phyloP scores from a whole-genome alignment of 2,888 invertebrate species.

The Cepaea hortensis region DNA sequence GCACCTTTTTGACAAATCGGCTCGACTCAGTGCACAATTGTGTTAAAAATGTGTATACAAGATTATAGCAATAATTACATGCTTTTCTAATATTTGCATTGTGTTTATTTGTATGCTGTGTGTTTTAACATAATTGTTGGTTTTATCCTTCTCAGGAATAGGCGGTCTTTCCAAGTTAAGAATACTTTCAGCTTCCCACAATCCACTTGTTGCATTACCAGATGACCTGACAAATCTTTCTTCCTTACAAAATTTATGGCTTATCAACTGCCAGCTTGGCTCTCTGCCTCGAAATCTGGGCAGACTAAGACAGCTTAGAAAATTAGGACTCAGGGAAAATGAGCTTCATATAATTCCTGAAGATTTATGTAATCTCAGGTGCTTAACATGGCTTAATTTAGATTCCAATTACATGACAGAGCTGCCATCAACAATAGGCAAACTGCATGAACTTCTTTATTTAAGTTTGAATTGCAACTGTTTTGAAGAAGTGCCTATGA shows the following conservation, averaged over 20 bases:
- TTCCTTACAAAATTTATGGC: conserved; percentile 69
- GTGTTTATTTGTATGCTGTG: too few relatives aligned
- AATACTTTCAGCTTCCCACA: conserved; percentile 59
- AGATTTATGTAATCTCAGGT: conserved; percentile 60
- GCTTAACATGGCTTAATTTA: conserved; percentile 71
- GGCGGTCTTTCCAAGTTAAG: conserved; percentile 61
- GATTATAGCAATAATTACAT: too few relatives aligned
- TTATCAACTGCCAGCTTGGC: conserved; percentile 67
- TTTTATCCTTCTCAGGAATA: conserved; percentile 58
- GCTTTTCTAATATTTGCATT: too few relatives aligned
- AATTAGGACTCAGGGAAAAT: conserved; percentile 68
- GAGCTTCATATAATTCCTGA: conserved; percentile 63
- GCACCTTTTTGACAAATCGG: too few relatives aligned
- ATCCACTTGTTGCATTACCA: conserved; percentile 68
- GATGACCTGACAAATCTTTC: conserved; percentile 67
- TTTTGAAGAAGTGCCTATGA: conserved; percentile 65
- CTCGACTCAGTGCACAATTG: too few relatives aligned
- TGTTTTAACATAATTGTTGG: neutral
- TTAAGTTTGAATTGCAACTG: conserved; percentile 70
- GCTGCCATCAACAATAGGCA: conserved; percentile 62
- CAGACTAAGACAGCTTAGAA: conserved; percentile 61
- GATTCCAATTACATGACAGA: conserved; percentile 68
- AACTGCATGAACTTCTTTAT: conserved; percentile 63
- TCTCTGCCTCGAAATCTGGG: conserved; percentile 68
- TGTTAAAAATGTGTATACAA: too few relatives aligned